These are phyloP conservation scores for Pristis pectinata DNA, from an alignment of 2,797 vertebrate species.

Conservation along the genomic window DNA sequence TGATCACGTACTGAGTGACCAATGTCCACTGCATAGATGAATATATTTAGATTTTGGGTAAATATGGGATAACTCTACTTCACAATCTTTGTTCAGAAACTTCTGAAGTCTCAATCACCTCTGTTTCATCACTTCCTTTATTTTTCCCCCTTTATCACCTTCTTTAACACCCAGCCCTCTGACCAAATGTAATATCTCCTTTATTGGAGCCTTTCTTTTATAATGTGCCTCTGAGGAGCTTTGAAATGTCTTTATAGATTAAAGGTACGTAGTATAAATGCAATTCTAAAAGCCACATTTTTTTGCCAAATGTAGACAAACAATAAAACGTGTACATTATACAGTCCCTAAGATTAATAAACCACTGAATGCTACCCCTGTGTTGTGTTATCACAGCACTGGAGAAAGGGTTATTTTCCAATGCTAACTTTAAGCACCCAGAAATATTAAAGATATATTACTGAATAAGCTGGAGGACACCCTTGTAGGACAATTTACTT, in stretches of 20 bases:
- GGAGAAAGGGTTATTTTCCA: not conserved
- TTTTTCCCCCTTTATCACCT: not conserved
- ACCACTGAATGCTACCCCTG: not conserved
- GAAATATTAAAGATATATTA: not conserved
- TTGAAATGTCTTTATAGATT: not conserved
- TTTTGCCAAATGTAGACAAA: not conserved
- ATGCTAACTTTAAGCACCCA: not conserved
- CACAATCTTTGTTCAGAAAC: not conserved
- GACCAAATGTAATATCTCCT: not conserved
- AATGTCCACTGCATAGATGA: not conserved
- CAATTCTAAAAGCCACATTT: not conserved
- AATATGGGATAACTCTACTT: not conserved
- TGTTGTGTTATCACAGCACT: not conserved
- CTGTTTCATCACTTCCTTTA: not conserved
- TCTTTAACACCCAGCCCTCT: not conserved
- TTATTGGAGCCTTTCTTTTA: not conserved
- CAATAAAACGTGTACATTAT: not conserved
- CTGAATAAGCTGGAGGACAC: not conserved
- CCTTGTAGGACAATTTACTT: not conserved
- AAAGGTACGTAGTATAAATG: not conserved
- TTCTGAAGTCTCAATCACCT: not conserved
- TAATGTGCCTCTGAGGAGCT: not conserved
- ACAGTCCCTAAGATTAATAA: not conserved
- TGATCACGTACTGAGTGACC: not conserved
- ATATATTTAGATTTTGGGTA: not conserved